phyloP scores from a whole-genome alignment of 1,140 invertebrate species.

The Uloborus diversus region DNA sequence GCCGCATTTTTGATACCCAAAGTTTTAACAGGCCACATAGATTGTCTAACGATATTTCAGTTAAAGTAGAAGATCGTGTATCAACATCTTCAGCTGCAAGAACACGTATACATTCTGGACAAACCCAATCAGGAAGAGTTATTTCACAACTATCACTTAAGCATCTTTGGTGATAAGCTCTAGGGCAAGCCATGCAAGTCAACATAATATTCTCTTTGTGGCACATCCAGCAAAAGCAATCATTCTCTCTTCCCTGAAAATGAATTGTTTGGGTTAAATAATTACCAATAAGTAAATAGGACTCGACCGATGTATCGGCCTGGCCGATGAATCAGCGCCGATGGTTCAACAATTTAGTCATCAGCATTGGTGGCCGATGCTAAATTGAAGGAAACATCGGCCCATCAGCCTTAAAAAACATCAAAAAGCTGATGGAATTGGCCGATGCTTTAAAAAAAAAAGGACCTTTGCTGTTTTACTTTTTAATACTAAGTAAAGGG shows the following conservation, averaged over 20 bases:
- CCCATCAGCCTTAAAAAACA: too few species aligned
- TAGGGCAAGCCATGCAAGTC: slow-evolving; percentile 81
- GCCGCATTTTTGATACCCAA: slow-evolving; percentile 79
- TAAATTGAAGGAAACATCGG: too few species aligned
- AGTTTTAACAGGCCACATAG: slow-evolving; percentile 78
- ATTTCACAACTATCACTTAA: slow-evolving; percentile 61
- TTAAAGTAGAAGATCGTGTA: slow-evolving; percentile 75
- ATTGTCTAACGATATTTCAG: slow-evolving; percentile 76
- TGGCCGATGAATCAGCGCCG: too few species aligned
- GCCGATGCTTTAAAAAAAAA: too few species aligned
- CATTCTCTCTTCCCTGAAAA: slow-evolving; percentile 67
- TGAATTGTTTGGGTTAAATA: neutral
- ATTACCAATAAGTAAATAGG: neutral
- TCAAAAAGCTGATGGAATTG: too few species aligned
- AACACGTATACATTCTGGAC: slow-evolving; percentile 83
- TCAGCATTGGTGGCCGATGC: too few species aligned
- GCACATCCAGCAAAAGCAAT: slow-evolving; percentile 90
- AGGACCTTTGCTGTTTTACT: too few species aligned
- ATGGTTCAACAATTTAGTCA: too few species aligned
- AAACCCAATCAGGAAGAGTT: slow-evolving; percentile 79
- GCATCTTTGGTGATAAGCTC: slow-evolving; percentile 85
- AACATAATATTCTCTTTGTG: slow-evolving; percentile 70
- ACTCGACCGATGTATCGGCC: too few species aligned
- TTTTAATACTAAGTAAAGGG: too few species aligned
- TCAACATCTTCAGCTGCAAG: slow-evolving; percentile 82